Evolutionary conservation across 1,140 invertebrate species (phyloP), one percentile per base, ranked within the genome.

Genomic region (Drosophila willistoni): DNA sequence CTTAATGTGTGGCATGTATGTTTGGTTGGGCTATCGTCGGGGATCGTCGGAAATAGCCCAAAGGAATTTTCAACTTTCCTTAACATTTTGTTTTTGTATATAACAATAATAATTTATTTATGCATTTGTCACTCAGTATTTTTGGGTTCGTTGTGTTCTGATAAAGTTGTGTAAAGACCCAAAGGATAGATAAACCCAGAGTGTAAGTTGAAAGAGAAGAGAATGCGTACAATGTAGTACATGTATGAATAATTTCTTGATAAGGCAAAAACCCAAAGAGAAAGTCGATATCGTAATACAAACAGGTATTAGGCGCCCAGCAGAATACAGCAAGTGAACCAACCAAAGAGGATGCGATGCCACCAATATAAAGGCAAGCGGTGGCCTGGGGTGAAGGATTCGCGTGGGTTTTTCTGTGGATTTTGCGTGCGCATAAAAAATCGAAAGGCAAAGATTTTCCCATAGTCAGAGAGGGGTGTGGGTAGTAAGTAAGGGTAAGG

Each of bases 201-300:
- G 10, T 39, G 25, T 33, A 25, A 14, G 39, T 34, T 39, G 7
- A 34, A 1, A 7, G n/a, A 29, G 22, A 19, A 29, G 22, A 19
- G 22, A 64, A 17, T 47, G 2, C 14, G 44, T 9, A 13, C 10
- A 2, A 7, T 51, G 19, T 51, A 51, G n/a, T n/a, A n/a, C n/a
- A n/a, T n/a, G n/a, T 47, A 29, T 56, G 6, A 51, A 36, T 44
- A 41, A 64, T 10, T 36, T 10, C 22, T 14, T 87, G 83, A 87
- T 87, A 89, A 87, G 73, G 68, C 25, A 57, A 22, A 29, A 56
- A 54, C 36, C 14, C 42, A 59, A 39, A 13, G 62, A 73, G 83
- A 87, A 87, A 73, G 84, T 89, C 84, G 84, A 89, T 89, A 89
- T 89, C 85, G 81, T 90, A 89, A 90, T 90, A 89, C 87, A 89